A percentile compares a stretch with the other conserved stretches of the same genome.
Conservation (phyloP, 1,140 invertebrate genomes). For the Drosophila quadrilineata region DNA sequence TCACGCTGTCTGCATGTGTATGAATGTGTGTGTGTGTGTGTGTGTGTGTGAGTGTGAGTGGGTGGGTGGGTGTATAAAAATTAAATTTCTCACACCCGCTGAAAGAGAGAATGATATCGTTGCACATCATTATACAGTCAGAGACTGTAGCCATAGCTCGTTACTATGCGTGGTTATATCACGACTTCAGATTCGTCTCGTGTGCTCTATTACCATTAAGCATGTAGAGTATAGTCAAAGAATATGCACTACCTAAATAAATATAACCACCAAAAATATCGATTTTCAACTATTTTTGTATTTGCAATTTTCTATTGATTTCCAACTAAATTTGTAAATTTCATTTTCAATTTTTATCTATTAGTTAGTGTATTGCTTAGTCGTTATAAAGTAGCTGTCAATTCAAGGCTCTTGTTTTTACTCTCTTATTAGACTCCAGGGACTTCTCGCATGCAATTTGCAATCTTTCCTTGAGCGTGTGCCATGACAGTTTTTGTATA, state of each 20-base stretch:
- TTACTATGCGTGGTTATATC: slow-evolving; percentile 62
- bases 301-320: too few relatives aligned
- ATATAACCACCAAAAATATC: too few relatives aligned
- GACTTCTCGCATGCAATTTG: slow-evolving; percentile 61
- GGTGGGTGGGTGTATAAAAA: slow-evolving; percentile 52
- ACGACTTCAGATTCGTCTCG: slow-evolving; percentile 60
- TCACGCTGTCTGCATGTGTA: slow-evolving; percentile 12
- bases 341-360: background rate
- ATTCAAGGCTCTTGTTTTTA: slow-evolving; percentile 36
- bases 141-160: slow-evolving; percentile 39
- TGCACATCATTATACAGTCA: slow-evolving; percentile 70
- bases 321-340: background rate
- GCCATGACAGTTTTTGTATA: slow-evolving; percentile 47
- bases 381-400: background rate
- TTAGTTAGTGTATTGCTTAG: slow-evolving; percentile 18
- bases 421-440: slow-evolving; percentile 60
- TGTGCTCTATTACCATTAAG: background rate
- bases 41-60: too few relatives aligned
- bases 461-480: slow-evolving; percentile 45
- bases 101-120: slow-evolving; percentile 49
- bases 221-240: background rate
- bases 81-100: slow-evolving; percentile 72
- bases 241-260: too few relatives aligned
- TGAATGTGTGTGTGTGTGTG: background rate
- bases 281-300: too few relatives aligned